phyloP scores from a whole-genome alignment of 2,113 vertebrate genomes.

The Cyphomyrus discorhynchus region DNA sequence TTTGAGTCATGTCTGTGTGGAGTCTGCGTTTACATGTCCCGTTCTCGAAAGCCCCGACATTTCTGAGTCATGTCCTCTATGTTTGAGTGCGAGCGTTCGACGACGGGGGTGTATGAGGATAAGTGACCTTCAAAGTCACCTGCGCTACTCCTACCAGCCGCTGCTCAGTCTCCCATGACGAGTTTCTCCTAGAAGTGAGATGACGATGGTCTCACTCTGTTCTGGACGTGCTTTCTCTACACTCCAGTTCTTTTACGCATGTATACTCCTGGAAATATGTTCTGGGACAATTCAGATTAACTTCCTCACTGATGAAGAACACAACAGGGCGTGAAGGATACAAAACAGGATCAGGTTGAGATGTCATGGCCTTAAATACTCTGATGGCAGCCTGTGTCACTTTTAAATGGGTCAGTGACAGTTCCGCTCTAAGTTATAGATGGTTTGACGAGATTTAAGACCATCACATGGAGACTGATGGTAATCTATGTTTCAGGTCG shows the following conservation, averaged over 20 bases:
- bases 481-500: constrained; percentile 42
- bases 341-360: background rate
- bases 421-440: background rate
- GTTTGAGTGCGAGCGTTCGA: background rate
- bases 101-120: background rate
- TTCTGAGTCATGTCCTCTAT: background rate
- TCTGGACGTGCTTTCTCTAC: background rate
- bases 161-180: background rate
- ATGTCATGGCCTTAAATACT: background rate
- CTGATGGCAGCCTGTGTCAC: background rate
- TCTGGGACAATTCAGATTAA: background rate
- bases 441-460: background rate
- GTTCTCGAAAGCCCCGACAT: background rate
- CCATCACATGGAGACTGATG: background rate
- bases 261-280: background rate
- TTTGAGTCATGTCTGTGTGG: background rate
- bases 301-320: background rate
- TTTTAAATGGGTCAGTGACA: background rate
- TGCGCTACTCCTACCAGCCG: background rate
- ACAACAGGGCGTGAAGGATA: background rate
- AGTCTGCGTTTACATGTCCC: background rate
- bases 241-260: background rate
- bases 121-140: background rate
- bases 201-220: background rate
- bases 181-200: background rate